A percentile compares a stretch with the other conserved stretches of the same genome.
Evolutionary conservation across 2,888 invertebrate species (phyloP).

Genomic region (Caenorhabditis macrosperma): DNA sequence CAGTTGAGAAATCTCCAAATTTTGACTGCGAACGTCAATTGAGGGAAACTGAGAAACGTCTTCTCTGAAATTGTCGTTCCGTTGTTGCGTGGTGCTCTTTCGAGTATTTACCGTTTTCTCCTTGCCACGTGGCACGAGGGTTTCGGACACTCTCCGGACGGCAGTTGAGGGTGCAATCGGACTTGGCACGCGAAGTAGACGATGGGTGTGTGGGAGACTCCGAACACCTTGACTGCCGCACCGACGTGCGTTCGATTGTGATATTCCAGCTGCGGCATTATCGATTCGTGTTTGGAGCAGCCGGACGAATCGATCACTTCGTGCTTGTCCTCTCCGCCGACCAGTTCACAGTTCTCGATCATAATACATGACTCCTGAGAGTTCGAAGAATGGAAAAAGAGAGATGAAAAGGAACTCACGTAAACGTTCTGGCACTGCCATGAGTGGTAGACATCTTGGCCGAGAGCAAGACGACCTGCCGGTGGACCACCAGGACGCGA

Average conservation of each 20-base stretch:
- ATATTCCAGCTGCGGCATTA: conserved; percentile 72
- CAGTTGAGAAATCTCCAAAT: conserved; percentile 65
- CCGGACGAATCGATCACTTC: conserved; percentile 69
- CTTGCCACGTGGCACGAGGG: conserved; percentile 43
- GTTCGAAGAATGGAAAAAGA: neutral
- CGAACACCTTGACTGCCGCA: conserved; percentile 70
- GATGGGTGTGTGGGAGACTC: conserved; percentile 70
- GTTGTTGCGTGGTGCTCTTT: too few relatives aligned
- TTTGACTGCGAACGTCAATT: conserved; percentile 64
- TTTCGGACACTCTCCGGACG: conserved; percentile 51
- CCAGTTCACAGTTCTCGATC: conserved; percentile 65
- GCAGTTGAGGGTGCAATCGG: conserved; percentile 63
- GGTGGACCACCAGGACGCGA: conserved; percentile 42
- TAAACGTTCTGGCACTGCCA: conserved; percentile 71
- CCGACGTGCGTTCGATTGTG: conserved; percentile 68
- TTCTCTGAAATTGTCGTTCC: conserved; percentile 48
- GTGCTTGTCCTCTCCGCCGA: conserved; percentile 67
- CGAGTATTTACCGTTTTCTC: conserved; percentile 23
- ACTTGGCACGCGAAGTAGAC: conserved; percentile 75
- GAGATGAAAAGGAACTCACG: conserved; percentile 14
- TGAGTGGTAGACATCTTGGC: conserved; percentile 69
- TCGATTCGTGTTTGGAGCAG: conserved; percentile 65
- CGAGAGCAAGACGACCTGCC: conserved; percentile 56
- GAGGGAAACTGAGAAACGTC: conserved; percentile 32
- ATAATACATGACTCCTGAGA: conserved; percentile 57